Percentiles rank a stretch among this genome's conserved stretches.
Conservation (phyloP, 2,113 vertebrate genomes). For the Sciurus niger region DNA sequence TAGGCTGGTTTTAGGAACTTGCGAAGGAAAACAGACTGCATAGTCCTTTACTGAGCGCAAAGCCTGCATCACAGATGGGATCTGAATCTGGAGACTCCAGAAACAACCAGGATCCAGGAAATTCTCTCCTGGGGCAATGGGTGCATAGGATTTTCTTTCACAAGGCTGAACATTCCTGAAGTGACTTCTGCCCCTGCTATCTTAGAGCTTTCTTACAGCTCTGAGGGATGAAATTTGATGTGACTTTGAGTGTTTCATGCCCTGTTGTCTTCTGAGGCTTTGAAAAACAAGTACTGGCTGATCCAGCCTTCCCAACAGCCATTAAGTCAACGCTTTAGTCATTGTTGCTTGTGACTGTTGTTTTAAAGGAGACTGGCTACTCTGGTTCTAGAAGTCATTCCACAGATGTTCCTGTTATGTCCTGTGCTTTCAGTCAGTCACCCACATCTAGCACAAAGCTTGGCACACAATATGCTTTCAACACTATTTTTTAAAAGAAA, state of each 20-base stretch:
- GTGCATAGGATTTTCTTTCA: not conserved
- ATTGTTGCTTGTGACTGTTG: not conserved
- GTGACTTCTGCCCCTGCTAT: not conserved
- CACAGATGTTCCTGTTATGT: not conserved
- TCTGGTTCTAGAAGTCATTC: conserved; percentile 27
- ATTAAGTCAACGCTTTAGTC: not conserved
- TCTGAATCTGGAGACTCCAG: not conserved
- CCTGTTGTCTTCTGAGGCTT: conserved; percentile 23
- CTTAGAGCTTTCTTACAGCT: not conserved
- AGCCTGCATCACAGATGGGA: not conserved
- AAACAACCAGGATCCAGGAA: not conserved
- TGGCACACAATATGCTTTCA: not conserved
- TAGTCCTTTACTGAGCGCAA: not conserved
- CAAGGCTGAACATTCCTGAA: not conserved
- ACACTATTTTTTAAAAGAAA: conserved; percentile 13
- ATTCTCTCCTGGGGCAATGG: not conserved
- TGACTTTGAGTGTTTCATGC: not conserved
- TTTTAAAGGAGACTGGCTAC: not conserved
- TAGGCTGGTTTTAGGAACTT: not conserved
- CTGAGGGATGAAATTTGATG: not conserved
- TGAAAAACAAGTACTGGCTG: conserved; percentile 40
- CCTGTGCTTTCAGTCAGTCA: not conserved
- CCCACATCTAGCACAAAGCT: not conserved
- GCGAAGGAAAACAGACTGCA: not conserved
- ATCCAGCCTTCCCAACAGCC: not conserved